Evolutionary conservation across 37 sponge, comb jelly and placozoan species (phyloP).

Genomic region (Aphrocallistes beatrix): DNA sequence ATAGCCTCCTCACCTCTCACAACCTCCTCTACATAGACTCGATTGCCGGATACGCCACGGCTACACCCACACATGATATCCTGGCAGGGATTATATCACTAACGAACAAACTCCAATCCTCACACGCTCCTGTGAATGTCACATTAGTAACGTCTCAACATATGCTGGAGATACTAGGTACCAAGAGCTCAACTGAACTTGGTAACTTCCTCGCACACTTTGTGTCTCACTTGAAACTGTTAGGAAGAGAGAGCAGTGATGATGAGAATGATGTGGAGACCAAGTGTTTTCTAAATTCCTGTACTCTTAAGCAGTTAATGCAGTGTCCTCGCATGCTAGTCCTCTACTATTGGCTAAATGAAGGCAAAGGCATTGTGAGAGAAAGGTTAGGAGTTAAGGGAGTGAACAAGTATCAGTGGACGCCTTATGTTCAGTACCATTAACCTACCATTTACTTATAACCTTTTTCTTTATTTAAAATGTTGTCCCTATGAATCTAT

Average conservation of each 20-base stretch:
- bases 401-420: neutral
- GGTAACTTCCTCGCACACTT: neutral
- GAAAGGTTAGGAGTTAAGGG: neutral
- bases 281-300: neutral
- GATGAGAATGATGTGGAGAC: neutral
- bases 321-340: neutral
- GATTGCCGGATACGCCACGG: neutral
- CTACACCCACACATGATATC: neutral
- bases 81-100: neutral
- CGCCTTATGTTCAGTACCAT: too few species aligned
- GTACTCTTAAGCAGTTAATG: neutral
- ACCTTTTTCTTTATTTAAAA: too few species aligned
- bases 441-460: too few species aligned
- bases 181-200: neutral
- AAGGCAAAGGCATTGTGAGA: neutral
- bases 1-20: neutral
- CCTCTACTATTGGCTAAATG: slow-evolving; percentile 2
- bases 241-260: neutral
- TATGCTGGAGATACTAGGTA: neutral
- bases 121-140: neutral
- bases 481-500: too few species aligned
- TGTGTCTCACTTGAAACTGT: neutral
- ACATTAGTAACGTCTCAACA: neutral
- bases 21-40: slow-evolving; percentile 15
- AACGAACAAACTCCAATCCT: neutral